phyloP scores from a whole-genome alignment of 2,797 vertebrate genomes.

The Dromococcyx pavoninus region DNA sequence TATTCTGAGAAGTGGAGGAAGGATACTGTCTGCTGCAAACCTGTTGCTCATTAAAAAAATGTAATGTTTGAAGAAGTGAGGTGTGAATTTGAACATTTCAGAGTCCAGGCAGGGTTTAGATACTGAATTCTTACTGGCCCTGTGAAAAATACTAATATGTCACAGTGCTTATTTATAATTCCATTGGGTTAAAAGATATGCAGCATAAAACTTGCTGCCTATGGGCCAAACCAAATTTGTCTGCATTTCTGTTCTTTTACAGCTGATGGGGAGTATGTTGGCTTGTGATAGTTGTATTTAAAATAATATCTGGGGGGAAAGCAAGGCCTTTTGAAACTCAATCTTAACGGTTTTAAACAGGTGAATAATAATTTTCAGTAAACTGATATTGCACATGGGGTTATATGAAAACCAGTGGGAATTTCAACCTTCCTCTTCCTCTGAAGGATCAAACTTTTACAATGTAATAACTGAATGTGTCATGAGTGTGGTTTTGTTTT shows the following conservation, averaged over 20 bases:
- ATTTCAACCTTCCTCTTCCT: not conserved
- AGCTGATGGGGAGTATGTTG: not conserved
- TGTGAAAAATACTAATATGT: not conserved
- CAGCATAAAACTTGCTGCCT: not conserved
- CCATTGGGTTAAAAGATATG: not conserved
- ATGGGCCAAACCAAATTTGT: not conserved
- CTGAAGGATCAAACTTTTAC: not conserved
- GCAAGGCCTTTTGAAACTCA: not conserved
- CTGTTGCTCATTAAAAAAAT: not conserved
- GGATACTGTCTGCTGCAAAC: not conserved
- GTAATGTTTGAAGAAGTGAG: not conserved
- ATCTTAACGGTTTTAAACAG: not conserved
- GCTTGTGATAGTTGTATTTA: not conserved
- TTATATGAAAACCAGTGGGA: not conserved
- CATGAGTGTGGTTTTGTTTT: not conserved
- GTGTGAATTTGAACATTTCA: not conserved
- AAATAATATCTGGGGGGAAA: not conserved
- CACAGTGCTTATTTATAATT: not conserved
- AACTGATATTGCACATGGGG: not conserved
- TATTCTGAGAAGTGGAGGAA: not conserved
- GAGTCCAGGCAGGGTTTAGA: not conserved
- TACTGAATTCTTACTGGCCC: not conserved
- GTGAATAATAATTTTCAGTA: not conserved
- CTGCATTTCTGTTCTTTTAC: not conserved
- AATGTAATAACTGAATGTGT: not conserved